phyloP scores from a whole-genome alignment of 2,888 invertebrate species.

The Smittia aterrima region DNA sequence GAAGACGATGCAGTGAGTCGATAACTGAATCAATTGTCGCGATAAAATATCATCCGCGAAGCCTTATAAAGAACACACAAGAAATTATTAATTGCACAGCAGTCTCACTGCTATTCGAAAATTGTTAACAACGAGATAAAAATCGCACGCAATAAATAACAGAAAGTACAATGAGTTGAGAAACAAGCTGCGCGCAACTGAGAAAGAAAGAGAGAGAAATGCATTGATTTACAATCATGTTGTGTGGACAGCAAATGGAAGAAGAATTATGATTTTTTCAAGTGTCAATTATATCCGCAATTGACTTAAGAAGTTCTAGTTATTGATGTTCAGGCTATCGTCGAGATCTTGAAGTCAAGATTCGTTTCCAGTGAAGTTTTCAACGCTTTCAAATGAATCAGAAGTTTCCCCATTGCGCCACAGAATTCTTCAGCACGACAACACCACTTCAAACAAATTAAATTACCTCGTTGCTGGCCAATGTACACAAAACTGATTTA shows the following conservation, averaged over 20 bases:
- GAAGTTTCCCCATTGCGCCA: too few species aligned
- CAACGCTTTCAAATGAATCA: too few species aligned
- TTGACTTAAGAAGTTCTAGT: too few species aligned
- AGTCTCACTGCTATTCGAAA: not conserved
- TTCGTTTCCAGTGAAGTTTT: too few species aligned
- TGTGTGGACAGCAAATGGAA: not conserved
- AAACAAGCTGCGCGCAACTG: not conserved
- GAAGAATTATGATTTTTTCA: conserved; percentile 6
- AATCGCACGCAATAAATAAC: conserved; percentile 36
- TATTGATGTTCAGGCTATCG: too few species aligned
- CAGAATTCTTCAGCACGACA: not conserved
- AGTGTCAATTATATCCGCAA: not conserved
- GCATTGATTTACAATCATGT: conserved; percentile 11
- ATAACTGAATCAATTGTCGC: not conserved
- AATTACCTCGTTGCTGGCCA: not conserved
- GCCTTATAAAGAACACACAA: not conserved
- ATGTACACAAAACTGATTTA: conserved; percentile 36
- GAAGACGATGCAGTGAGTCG: too few species aligned
- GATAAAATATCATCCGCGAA: not conserved
- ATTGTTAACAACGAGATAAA: conserved; percentile 34
- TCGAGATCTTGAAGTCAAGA: too few species aligned
- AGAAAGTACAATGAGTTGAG: not conserved
- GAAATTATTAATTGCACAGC: conserved; percentile 13
- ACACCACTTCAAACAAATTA: not conserved
- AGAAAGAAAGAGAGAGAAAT: not conserved